phyloP scores from a whole-genome alignment of 2,797 vertebrate genomes.

The Periparus ater region DNA sequence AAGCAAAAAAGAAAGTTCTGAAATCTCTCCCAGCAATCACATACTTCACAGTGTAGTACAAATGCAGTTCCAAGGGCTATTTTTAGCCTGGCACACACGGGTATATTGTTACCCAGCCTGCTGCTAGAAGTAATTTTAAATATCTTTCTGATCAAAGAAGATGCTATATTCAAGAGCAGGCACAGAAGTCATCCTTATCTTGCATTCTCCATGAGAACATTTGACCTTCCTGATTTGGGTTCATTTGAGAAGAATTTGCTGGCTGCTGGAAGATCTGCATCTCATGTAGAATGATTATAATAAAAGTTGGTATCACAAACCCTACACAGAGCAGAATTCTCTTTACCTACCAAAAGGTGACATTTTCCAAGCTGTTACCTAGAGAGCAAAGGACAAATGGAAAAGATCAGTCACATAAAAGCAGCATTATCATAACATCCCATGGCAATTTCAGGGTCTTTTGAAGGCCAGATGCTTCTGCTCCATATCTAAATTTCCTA shows the following conservation, averaged over 20 bases:
- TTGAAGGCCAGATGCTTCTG: constrained; percentile 65
- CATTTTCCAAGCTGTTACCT: constrained; percentile 71
- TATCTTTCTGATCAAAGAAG: constrained; percentile 53
- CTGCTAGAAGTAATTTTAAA: constrained; percentile 65
- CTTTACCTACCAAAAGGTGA: constrained; percentile 57
- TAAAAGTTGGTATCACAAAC: constrained; percentile 35
- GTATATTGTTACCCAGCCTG: constrained; percentile 57
- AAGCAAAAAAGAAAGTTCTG: constrained; percentile 33
- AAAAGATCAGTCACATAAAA: constrained; percentile 68
- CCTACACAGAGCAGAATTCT: constrained; percentile 24
- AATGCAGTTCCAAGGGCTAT: constrained; percentile 44
- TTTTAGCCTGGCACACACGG: constrained; percentile 57
- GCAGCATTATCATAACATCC: constrained; percentile 67
- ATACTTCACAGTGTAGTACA: constrained; percentile 21
- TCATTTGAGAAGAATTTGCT: constrained; percentile 46
- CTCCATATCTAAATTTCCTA: constrained; percentile 56
- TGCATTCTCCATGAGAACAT: constrained; percentile 50
- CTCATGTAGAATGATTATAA: constrained; percentile 22
- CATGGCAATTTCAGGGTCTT: constrained; percentile 62
- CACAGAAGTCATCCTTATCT: constrained; percentile 50
- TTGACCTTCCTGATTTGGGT: constrained; percentile 67
- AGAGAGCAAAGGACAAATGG: constrained; percentile 69
- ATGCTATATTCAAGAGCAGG: constrained; percentile 36
- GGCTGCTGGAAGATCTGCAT: constrained; percentile 55
- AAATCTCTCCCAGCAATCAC: constrained; percentile 50